phyloP scores from a whole-genome alignment of 2,797 vertebrate genomes.

The Austrolebias charrua region DNA sequence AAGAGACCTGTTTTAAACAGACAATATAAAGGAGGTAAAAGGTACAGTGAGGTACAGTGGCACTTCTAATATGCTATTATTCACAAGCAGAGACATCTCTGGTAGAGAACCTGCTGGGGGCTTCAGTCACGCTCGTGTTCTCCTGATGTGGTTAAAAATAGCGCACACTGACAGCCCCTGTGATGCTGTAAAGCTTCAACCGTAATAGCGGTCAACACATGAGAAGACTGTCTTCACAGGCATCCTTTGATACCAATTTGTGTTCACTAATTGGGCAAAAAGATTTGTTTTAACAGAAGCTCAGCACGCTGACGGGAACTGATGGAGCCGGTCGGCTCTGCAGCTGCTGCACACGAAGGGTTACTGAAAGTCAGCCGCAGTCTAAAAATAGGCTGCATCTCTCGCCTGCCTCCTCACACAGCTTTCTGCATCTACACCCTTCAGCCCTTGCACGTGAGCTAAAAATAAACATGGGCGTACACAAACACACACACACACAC shows the following conservation, averaged over 20 bases:
- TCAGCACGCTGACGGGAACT: slow-evolving; percentile 29
- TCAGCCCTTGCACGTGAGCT: slow-evolving; percentile 77
- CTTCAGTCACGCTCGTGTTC: neutral
- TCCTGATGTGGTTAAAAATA: slow-evolving; percentile 54
- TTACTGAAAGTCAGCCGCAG: slow-evolving; percentile 73
- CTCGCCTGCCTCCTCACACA: slow-evolving; percentile 65
- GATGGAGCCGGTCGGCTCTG: slow-evolving; percentile 46
- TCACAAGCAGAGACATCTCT: slow-evolving; percentile 6
- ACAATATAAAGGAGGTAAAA: too few species aligned
- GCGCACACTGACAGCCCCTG: slow-evolving; percentile 28
- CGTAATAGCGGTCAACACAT: slow-evolving; percentile 38
- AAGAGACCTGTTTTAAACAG: too few species aligned
- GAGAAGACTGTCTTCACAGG: slow-evolving; percentile 24
- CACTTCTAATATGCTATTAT: slow-evolving; percentile 11
- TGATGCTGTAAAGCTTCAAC: slow-evolving; percentile 26
- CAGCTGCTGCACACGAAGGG: slow-evolving; percentile 68
- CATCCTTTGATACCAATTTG: slow-evolving; percentile 22
- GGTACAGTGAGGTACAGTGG: neutral
- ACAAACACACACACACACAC: slow-evolving; percentile 9
- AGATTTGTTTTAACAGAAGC: slow-evolving; percentile 27
- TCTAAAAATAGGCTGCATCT: slow-evolving; percentile 79
- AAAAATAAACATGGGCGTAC: slow-evolving; percentile 71
- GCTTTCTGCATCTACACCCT: slow-evolving; percentile 61
- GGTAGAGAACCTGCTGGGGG: slow-evolving; percentile 5
- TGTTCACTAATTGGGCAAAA: slow-evolving; percentile 45